Evolutionary conservation across 2,113 vertebrate species (phyloP), one percentile per base, ranked within the genome.

Genomic region (Thinocorus orbignyianus): DNA sequence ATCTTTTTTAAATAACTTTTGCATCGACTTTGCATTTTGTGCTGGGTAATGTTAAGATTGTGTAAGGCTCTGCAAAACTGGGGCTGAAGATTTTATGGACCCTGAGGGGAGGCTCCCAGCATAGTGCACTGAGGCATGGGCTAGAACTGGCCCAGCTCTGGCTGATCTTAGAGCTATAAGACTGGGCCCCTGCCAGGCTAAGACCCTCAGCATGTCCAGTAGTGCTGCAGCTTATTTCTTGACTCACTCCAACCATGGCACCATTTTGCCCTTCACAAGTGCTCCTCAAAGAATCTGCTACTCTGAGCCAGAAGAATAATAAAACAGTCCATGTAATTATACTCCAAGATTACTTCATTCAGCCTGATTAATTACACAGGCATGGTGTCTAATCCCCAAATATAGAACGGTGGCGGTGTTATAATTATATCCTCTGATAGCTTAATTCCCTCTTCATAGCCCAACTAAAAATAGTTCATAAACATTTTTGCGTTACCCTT

Each of bases 391-490:
- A 91, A 72, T 88, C 48, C 68, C 74, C 65, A 91, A 48, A 66
- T 61, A 86, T 49, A 81, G 86, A 69, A 42, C 7, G 3, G n/a
- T 74, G 65, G 5, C 54, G 39, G 31, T 39, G 13, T 49, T 91
- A 70, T 82, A 71, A 60, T 93, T 86, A 62, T 70, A 87, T 68
- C 62, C 17, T 46, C 60, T 49, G 61, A 85, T 85, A 76, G 13
- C 52, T 86, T 81, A 93, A 91, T 89, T 81, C 6, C 90, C 26
- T 70, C 46, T 80, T 85, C 74, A 60, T 48, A 90, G 60, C 10
- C 33, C 72, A 82, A 18, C 57, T 76, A 81, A 94, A 94, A 92
- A 86, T 87, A 92, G 88, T 48, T 81, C 71, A 71, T 64, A 44
- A 8, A 35, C 12, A 69, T 65, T 92, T 79, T 84, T 81, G 17